Evolutionary conservation across 2,888 invertebrate species (phyloP).

Genomic region (Strigamia transsilvanica): DNA sequence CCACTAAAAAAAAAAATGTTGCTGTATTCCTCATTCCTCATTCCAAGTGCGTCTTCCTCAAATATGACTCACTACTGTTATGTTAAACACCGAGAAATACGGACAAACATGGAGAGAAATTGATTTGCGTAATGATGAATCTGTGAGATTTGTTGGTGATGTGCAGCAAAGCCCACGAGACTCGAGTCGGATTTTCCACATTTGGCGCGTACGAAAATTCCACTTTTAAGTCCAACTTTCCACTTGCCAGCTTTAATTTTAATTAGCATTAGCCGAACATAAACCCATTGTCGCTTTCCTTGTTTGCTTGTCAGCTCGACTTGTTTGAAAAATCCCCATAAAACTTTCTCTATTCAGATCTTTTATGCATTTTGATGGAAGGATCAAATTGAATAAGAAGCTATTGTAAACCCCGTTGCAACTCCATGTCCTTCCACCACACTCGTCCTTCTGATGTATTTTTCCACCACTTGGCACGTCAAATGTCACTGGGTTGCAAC

Average conservation of each 20-base stretch:
- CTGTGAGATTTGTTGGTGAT: too few relatives aligned
- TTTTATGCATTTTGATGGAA: slow-evolving; percentile 40
- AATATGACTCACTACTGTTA: too few relatives aligned
- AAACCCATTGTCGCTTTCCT: background rate
- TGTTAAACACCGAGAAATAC: too few relatives aligned
- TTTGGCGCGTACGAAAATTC: too few relatives aligned
- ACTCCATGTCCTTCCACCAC: background rate
- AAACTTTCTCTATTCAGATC: slow-evolving; percentile 39
- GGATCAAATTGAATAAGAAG: slow-evolving; percentile 40
- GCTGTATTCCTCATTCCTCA: background rate
- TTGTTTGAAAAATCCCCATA: background rate
- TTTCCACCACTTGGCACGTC: slow-evolving; percentile 43
- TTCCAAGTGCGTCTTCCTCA: background rate
- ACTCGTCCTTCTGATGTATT: background rate
- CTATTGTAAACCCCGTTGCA: slow-evolving; percentile 29
- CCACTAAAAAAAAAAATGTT: background rate
- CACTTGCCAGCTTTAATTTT: too few relatives aligned
- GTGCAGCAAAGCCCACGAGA: too few relatives aligned
- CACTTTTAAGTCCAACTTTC: too few relatives aligned
- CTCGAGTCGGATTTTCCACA: too few relatives aligned
- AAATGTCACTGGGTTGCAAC: slow-evolving; percentile 37
- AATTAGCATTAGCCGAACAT: too few relatives aligned
- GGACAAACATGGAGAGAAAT: too few relatives aligned
- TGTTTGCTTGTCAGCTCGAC: background rate
- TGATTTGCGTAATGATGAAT: too few relatives aligned